Conservation (phyloP, 2,888 invertebrate species). For the Electrophaes corylata region DNA sequence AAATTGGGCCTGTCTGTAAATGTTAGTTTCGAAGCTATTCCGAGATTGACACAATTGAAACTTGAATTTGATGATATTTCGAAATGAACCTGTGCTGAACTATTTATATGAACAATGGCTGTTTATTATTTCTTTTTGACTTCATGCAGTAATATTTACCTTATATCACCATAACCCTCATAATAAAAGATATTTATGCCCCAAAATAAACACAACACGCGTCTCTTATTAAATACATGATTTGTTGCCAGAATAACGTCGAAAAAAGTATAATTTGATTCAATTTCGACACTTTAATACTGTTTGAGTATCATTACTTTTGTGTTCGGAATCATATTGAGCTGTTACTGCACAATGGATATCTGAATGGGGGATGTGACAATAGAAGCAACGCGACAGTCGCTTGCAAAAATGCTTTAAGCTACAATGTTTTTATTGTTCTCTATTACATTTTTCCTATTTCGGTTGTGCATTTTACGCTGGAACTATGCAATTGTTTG, state of each 20-base stretch:
- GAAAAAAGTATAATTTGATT: conserved; percentile 42
- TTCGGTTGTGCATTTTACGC: neutral
- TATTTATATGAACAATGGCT: neutral
- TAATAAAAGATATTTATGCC: conserved; percentile 28
- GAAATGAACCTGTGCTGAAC: too few relatives aligned
- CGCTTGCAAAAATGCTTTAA: conserved; percentile 23
- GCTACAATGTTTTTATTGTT: conserved; percentile 6
- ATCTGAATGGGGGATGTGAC: conserved; percentile 40
- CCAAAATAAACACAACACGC: conserved; percentile 34
- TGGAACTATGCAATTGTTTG: neutral
- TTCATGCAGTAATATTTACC: conserved; percentile 15
- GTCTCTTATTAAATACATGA: conserved; percentile 53
- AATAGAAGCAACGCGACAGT: conserved; percentile 30
- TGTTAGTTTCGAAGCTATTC: too few relatives aligned
- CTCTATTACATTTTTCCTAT: neutral
- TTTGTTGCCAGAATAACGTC: conserved; percentile 58
- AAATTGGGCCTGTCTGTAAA: too few relatives aligned
- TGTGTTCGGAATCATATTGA: conserved; percentile 54
- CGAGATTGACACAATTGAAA: too few relatives aligned
- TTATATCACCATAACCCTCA: conserved; percentile 24
- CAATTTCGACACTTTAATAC: conserved; percentile 48
- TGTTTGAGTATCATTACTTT: conserved; percentile 60
- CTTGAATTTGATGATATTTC: too few relatives aligned
- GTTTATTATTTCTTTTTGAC: neutral
- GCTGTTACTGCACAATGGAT: conserved; percentile 44